These are phyloP conservation scores for Punctoribates punctum DNA, from an alignment of 2,888 invertebrate genomes.

Conservation along the genomic window DNA sequence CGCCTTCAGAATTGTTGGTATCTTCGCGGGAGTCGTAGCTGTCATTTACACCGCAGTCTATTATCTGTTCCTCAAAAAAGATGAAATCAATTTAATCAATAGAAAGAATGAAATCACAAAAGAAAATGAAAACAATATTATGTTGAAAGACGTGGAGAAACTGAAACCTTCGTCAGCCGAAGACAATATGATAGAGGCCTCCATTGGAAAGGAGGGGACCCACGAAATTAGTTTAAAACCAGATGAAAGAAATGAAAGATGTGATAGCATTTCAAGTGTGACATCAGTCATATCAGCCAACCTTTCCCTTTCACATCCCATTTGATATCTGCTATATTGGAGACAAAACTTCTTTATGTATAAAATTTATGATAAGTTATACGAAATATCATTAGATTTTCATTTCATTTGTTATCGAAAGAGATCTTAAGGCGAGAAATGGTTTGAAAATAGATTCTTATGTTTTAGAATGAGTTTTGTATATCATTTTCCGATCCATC, in stretches of 20 bases:
- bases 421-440: too few relatives aligned
- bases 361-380: not conserved
- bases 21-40: conserved; percentile 68
- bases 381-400: too few relatives aligned
- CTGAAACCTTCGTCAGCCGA: not conserved
- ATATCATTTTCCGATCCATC: too few relatives aligned
- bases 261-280: conserved; percentile 8
- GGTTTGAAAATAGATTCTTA: too few relatives aligned
- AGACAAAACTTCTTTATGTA: not conserved
- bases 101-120: not conserved
- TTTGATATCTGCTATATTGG: not conserved
- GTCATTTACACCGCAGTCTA: conserved; percentile 67
- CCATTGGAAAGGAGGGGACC: not conserved
- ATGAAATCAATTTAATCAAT: conserved; percentile 17
- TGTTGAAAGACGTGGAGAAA: conserved; percentile 34
- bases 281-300: conserved; percentile 23
- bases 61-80: conserved; percentile 65
- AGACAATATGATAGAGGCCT: not conserved
- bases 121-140: conserved; percentile 31
- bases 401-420: too few relatives aligned
- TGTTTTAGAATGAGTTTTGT: too few relatives aligned
- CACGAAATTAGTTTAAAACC: conserved; percentile 11
- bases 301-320: conserved; percentile 11
- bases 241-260: not conserved
- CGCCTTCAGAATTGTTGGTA: conserved; percentile 74